phyloP scores from a whole-genome alignment of 1,140 invertebrate species.

The Drosophila kurseongensis region DNA sequence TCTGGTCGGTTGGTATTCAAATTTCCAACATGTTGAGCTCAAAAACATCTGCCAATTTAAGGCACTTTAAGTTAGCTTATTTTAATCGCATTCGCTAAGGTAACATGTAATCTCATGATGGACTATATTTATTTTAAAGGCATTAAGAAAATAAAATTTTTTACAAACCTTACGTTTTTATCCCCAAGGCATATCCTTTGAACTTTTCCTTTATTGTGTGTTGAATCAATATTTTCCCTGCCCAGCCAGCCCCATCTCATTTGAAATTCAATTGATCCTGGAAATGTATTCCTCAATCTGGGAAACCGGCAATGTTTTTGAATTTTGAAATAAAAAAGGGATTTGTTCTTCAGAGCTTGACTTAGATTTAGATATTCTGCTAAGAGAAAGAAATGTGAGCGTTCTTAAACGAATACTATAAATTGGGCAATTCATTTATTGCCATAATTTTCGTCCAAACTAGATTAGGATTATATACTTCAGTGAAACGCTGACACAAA shows the following conservation, averaged over 20 bases:
- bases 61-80: constrained; percentile 16
- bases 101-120: neutral
- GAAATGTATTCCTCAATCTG: constrained; percentile 25
- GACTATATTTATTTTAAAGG: constrained; percentile 10
- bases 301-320: constrained; percentile 16
- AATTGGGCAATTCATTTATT: neutral
- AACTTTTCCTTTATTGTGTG: constrained; percentile 32
- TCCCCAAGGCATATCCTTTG: constrained; percentile 18
- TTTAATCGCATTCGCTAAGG: constrained; percentile 14
- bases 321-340: neutral
- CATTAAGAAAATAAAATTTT: constrained; percentile 2
- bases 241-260: constrained; percentile 5
- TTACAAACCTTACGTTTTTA: neutral
- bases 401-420: too few relatives aligned
- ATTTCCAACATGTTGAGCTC: neutral
- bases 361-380: neutral
- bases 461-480: neutral
- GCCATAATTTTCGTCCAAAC: neutral
- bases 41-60: constrained; percentile 21
- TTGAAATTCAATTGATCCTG: constrained; percentile 39
- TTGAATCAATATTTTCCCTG: constrained; percentile 30
- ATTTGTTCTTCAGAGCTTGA: neutral
- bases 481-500: neutral
- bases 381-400: too few relatives aligned
- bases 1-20: neutral